phyloP scores from a whole-genome alignment of 2,797 vertebrate genomes.

The Yasuhikotakia modesta region DNA sequence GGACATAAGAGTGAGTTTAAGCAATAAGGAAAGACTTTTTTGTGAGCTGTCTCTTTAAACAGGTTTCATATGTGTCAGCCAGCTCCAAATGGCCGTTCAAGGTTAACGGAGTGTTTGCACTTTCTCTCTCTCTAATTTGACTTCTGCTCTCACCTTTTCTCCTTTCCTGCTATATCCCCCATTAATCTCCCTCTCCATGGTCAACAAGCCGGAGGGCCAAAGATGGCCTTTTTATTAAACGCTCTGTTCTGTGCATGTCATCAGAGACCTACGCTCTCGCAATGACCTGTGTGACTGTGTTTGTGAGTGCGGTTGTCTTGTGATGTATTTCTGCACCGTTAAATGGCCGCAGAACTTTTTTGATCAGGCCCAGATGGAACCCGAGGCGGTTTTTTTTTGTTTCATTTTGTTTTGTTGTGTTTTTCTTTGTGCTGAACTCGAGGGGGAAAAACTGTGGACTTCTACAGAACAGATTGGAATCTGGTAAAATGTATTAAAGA shows the following conservation, averaged over 20 bases:
- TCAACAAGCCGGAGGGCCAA: constrained; percentile 59
- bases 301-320: constrained; percentile 4
- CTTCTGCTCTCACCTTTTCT: constrained; percentile 32
- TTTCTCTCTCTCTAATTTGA: constrained; percentile 12
- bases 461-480: not conserved
- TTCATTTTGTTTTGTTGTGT: not conserved
- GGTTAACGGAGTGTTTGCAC: constrained; percentile 42
- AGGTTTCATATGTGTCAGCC: not conserved
- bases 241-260: constrained; percentile 52
- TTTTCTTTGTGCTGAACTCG: not conserved
- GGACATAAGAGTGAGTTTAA: too few species aligned
- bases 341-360: not conserved
- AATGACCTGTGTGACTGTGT: constrained; percentile 6
- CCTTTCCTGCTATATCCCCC: constrained; percentile 28
- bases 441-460: not conserved
- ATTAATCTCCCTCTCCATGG: constrained; percentile 61
- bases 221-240: constrained; percentile 61
- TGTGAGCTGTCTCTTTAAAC: constrained; percentile 1
- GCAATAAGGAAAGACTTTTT: not conserved
- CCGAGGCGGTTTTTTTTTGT: not conserved
- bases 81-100: constrained; percentile 6
- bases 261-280: constrained; percentile 40
- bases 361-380: not conserved
- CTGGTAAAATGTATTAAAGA: not conserved
- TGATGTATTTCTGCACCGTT: constrained; percentile 14